Conservation (phyloP, 2,113 vertebrate species). For the Penelope pileata region DNA sequence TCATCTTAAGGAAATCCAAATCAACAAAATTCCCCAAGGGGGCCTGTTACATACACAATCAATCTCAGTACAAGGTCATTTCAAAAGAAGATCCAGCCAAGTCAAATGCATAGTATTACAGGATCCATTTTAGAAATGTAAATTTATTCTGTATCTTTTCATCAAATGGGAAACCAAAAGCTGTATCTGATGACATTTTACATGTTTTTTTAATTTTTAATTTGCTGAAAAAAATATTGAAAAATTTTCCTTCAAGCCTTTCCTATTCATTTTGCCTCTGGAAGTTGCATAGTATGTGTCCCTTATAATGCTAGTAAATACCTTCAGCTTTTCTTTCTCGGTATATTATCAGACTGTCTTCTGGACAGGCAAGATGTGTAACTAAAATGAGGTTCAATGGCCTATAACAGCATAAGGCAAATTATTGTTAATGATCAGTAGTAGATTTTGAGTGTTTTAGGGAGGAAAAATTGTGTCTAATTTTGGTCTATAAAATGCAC, state of each 20-base stretch:
- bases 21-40: not conserved
- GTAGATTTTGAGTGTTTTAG: not conserved
- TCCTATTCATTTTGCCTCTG: not conserved
- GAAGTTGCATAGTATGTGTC: not conserved
- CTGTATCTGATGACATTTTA: not conserved
- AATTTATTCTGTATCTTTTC: not conserved
- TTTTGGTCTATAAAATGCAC: not conserved
- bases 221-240: not conserved
- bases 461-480: not conserved
- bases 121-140: not conserved
- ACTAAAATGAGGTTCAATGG: not conserved
- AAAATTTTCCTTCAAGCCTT: not conserved
- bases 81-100: not conserved
- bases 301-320: not conserved
- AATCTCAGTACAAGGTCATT: not conserved
- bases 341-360: not conserved
- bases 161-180: not conserved
- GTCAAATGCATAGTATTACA: not conserved
- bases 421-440: not conserved
- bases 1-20: not conserved
- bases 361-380: not conserved
- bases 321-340: not conserved
- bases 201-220: not conserved
- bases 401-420: not conserved
- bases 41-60: not conserved